Evolutionary conservation across 2,797 vertebrate genomes (phyloP).

Genomic region (Pelochelys cantorii): DNA sequence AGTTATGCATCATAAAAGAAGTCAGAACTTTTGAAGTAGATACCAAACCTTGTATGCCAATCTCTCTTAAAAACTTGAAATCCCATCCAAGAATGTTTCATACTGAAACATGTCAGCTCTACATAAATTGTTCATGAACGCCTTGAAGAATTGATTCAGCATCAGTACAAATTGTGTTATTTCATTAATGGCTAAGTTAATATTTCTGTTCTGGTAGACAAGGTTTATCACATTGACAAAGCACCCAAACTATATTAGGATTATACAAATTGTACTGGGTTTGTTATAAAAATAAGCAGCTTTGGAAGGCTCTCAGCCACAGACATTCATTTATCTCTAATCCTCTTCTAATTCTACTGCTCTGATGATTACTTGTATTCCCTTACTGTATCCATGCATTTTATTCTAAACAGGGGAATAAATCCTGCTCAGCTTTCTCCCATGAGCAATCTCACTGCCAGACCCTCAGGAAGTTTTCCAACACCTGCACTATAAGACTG

Average conservation of each 20-base stretch:
- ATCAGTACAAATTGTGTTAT: constrained; percentile 17
- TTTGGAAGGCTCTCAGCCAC: constrained; percentile 4
- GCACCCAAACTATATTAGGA: constrained; percentile 20
- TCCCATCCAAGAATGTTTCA: constrained; percentile 27
- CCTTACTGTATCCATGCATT: accelerated
- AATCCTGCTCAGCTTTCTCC: not conserved
- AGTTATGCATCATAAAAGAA: not conserved
- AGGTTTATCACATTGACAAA: constrained; percentile 12
- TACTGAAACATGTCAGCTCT: constrained; percentile 38
- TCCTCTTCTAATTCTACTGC: constrained; percentile 28
- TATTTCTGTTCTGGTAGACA: constrained; percentile 4
- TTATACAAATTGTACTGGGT: constrained; percentile 24
- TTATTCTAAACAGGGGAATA: not conserved
- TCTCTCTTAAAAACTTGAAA: constrained; percentile 48
- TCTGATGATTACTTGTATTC: not conserved
- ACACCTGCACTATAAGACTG: not conserved
- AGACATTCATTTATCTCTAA: constrained; percentile 23
- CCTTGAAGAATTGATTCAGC: constrained; percentile 54
- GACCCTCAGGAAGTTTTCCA: not conserved
- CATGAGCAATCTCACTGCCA: not conserved
- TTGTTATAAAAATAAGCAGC: constrained; percentile 30
- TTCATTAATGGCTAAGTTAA: constrained; percentile 60
- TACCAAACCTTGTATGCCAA: constrained; percentile 33
- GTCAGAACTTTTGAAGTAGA: constrained; percentile 23
- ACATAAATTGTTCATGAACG: constrained; percentile 51